Conservation (phyloP, 1,140 invertebrate genomes). For the Orchestia grillus region DNA sequence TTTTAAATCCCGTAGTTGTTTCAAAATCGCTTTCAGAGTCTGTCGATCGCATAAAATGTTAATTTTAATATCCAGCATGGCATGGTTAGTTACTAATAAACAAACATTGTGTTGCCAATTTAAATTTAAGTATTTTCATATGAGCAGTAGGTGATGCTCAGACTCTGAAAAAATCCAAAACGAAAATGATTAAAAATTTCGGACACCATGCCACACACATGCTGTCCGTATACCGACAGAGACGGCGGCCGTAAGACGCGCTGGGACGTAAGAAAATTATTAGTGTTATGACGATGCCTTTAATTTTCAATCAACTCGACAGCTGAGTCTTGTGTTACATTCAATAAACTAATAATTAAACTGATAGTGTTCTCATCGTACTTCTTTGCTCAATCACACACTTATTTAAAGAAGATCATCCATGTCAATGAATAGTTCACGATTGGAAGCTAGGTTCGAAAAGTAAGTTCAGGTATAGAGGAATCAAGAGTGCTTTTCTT, state of each 20-base stretch:
- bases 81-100: neutral
- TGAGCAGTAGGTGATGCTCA: neutral
- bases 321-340: neutral
- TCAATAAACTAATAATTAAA: too few relatives aligned
- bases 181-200: too few relatives aligned
- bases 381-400: neutral
- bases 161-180: neutral
- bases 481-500: too few relatives aligned
- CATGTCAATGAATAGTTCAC: neutral
- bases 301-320: neutral
- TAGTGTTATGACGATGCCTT: neutral
- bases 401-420: neutral
- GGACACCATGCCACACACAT: too few relatives aligned
- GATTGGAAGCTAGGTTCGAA: too few relatives aligned
- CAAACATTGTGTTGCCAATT: neutral
- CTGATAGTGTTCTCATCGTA: neutral
- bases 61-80: neutral
- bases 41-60: neutral
- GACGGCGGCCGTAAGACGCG: too few relatives aligned
- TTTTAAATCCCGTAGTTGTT: too few relatives aligned
- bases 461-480: too few relatives aligned
- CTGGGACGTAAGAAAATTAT: neutral
- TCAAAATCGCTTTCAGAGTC: neutral
- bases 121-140: neutral
- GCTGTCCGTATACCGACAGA: too few relatives aligned